Percentiles rank a stretch among this genome's conserved stretches.
Conservation (phyloP, 2,888 invertebrate species). For the Poecilobothrus nobilitatus region DNA sequence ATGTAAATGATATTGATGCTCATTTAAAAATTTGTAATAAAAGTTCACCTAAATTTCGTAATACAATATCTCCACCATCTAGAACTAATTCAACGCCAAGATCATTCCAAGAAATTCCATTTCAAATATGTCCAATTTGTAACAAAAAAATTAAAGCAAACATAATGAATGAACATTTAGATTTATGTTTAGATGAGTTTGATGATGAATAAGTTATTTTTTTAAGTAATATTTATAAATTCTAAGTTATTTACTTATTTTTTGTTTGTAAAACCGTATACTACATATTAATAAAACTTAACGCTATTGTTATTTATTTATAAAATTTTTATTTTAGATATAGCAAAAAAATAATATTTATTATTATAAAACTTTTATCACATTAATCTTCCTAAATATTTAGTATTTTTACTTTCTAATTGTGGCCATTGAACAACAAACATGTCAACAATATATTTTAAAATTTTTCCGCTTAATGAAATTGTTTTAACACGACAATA, state of each 20-base stretch:
- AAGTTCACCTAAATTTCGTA: neutral
- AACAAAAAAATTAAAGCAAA: conserved; percentile 15
- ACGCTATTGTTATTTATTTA: conserved; percentile 8
- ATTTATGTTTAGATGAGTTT: conserved; percentile 18
- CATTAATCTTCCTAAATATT: conserved; percentile 68
- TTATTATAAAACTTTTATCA: conserved; percentile 33
- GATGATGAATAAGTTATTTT: neutral
- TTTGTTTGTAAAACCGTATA: neutral
- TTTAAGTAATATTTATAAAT: neutral
- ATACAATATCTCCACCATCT: neutral
- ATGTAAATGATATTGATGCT: conserved; percentile 32
- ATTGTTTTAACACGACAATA: conserved; percentile 84
- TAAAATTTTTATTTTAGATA: neutral
- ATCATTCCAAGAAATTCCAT: neutral
- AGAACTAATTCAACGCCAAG: neutral
- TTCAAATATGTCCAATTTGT: conserved; percentile 22
- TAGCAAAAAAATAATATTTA: neutral
- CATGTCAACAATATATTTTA: conserved; percentile 74
- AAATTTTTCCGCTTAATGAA: conserved; percentile 80
- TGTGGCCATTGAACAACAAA: conserved; percentile 91
- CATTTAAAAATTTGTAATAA: conserved; percentile 35
- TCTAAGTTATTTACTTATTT: neutral
- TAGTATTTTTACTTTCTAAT: conserved; percentile 45
- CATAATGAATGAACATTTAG: conserved; percentile 24
- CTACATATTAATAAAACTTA: neutral